A percentile compares a stretch with the other conserved stretches of the same genome.
Conservation (phyloP, 2,888 invertebrate species). For the Pyrgus malvae region DNA sequence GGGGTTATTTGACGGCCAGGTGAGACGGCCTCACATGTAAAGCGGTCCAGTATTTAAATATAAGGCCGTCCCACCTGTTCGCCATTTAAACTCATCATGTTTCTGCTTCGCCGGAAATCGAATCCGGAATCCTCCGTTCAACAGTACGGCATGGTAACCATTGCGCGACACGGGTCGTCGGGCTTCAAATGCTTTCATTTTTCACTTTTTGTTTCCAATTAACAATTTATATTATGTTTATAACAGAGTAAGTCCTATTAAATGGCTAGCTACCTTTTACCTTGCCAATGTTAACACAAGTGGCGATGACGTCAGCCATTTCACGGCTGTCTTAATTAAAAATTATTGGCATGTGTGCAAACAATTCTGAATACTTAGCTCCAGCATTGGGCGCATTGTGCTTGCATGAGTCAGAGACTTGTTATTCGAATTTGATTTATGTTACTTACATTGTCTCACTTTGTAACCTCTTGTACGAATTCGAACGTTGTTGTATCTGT, state of each 20-base stretch:
- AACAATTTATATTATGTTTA: too few relatives aligned
- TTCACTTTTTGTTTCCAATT: too few relatives aligned
- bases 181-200: too few relatives aligned
- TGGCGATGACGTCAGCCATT: slow-evolving; percentile 7
- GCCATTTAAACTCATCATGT: too few relatives aligned
- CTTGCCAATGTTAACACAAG: slow-evolving; percentile 17
- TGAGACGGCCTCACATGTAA: too few relatives aligned
- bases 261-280: not conserved
- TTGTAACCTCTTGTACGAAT: slow-evolving; percentile 5
- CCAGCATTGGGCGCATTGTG: slow-evolving; percentile 5
- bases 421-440: slow-evolving; percentile 20
- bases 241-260: not conserved
- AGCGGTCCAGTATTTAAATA: too few relatives aligned
- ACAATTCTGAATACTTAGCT: slow-evolving; percentile 9
- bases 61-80: too few relatives aligned
- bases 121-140: too few relatives aligned
- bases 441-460: slow-evolving; percentile 9
- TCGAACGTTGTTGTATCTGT: not conserved
- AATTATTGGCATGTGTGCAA: slow-evolving; percentile 19
- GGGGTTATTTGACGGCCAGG: too few relatives aligned
- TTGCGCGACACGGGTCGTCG: too few relatives aligned
- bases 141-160: too few relatives aligned
- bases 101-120: too few relatives aligned
- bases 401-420: slow-evolving; percentile 20
- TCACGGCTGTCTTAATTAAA: slow-evolving; percentile 14